A percentile compares a stretch with the other conserved stretches of the same genome.
Evolutionary conservation across 2,888 invertebrate species (phyloP).

Genomic region (Celastrina argiolus): DNA sequence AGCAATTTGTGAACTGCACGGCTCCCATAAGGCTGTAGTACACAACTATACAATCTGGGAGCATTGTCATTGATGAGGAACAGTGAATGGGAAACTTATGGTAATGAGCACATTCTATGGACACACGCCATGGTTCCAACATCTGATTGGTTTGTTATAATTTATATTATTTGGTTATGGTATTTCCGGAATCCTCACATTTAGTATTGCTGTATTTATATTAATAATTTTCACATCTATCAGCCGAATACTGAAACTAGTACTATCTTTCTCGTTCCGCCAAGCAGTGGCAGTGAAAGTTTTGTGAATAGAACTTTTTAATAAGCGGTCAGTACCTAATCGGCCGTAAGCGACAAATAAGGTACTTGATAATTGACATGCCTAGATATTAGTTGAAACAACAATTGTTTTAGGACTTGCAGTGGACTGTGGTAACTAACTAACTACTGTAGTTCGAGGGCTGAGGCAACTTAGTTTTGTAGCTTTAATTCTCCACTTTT

Average conservation of each 20-base stretch:
- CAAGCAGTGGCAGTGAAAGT: too few species aligned
- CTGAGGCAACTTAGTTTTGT: not conserved
- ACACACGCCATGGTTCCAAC: slow-evolving; percentile 31
- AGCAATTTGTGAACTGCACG: not conserved
- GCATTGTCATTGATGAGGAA: slow-evolving; percentile 31
- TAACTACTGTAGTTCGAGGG: not conserved
- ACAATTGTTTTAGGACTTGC: not conserved
- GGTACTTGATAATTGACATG: too few species aligned
- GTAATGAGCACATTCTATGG: slow-evolving; percentile 31
- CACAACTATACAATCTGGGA: not conserved
- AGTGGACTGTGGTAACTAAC: not conserved
- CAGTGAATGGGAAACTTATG: slow-evolving; percentile 32
- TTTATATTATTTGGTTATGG: not conserved
- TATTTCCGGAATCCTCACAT: too few species aligned
- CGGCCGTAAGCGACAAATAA: too few species aligned
- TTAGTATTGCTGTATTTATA: too few species aligned
- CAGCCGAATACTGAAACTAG: too few species aligned
- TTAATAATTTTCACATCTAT: too few species aligned
- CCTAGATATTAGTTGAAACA: too few species aligned
- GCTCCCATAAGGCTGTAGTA: not conserved
- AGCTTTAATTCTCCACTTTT: slow-evolving; percentile 2
- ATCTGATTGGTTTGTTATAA: slow-evolving; percentile 14
- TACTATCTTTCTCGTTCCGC: too few species aligned
- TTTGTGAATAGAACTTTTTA: too few species aligned
- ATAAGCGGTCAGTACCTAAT: too few species aligned